Conservation (phyloP, 2,888 invertebrate genomes). For the Meganola albula region DNA sequence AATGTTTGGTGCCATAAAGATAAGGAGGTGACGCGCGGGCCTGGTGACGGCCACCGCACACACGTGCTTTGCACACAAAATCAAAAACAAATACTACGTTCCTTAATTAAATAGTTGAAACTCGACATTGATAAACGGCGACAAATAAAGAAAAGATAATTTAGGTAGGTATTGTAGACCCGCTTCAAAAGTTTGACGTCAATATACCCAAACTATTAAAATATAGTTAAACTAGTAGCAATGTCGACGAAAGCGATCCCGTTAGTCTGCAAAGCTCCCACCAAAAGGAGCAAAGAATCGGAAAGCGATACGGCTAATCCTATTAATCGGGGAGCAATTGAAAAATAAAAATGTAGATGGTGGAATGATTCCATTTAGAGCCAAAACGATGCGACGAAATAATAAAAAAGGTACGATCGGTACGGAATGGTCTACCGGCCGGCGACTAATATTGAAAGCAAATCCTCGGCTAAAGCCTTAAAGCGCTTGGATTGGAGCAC, state of each 20-base stretch:
- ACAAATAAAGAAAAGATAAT: too few species aligned
- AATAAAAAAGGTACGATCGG: conserved; percentile 72
- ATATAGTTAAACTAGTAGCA: too few species aligned
- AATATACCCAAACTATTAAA: too few species aligned
- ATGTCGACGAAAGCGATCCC: conserved; percentile 46
- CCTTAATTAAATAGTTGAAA: conserved; percentile 65
- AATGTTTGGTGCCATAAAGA: conserved; percentile 70
- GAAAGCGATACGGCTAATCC: conserved; percentile 76
- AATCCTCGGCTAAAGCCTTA: conserved; percentile 78
- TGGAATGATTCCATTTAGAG: conserved; percentile 76
- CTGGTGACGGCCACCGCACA: conserved; percentile 56
- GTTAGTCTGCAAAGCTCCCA: conserved; percentile 63
- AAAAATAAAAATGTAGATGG: conserved; percentile 79
- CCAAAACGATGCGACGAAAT: conserved; percentile 78
- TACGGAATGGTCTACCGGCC: conserved; percentile 65
- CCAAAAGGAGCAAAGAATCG: conserved; percentile 73
- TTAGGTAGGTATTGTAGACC: conserved; percentile 29
- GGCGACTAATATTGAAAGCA: conserved; percentile 78
- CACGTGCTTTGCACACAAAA: conserved; percentile 46
- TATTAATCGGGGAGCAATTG: conserved; percentile 77
- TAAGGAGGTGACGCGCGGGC: conserved; percentile 51
- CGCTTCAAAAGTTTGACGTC: conserved; percentile 38
- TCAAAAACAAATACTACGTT: conserved; percentile 51
- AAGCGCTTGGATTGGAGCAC: conserved; percentile 74
- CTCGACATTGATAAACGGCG: conserved; percentile 50